These are phyloP conservation scores for Holcopasites calliopsidis DNA, from an alignment of 1,140 invertebrate genomes.

Conservation along the genomic window DNA sequence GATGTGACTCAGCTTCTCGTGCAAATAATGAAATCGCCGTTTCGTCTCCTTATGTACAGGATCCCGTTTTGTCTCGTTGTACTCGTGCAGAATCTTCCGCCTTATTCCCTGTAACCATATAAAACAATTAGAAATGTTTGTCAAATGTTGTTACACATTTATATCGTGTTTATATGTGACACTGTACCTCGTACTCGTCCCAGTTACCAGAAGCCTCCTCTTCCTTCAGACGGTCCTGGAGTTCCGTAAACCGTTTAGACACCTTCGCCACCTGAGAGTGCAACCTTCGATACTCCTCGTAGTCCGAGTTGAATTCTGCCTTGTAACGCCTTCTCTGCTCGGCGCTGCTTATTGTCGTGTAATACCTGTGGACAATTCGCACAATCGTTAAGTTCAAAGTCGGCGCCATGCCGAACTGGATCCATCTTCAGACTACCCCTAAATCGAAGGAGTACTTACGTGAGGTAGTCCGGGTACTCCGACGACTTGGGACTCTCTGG, in stretches of 20 bases:
- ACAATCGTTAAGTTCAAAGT: no score
- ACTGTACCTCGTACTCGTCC: constrained; percentile 80
- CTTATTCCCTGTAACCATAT: constrained; percentile 82
- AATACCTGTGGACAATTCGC: constrained; percentile 83
- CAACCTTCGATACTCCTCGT: constrained; percentile 89
- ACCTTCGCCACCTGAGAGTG: constrained; percentile 88
- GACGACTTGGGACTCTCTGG: constrained; percentile 55
- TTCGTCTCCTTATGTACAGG: constrained; percentile 85
- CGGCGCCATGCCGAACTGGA: not conserved
- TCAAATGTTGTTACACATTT: not conserved
- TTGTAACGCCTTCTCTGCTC: constrained; percentile 92
- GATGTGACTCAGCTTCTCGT: constrained; percentile 94
- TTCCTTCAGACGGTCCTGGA: constrained; percentile 84
- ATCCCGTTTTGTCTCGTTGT: constrained; percentile 88
- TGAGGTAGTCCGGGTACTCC: constrained; percentile 80
- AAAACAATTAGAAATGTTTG: not conserved
- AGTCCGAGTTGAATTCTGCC: constrained; percentile 91
- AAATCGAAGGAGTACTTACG: constrained; percentile 73
- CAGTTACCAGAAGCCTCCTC: constrained; percentile 74
- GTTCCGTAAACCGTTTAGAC: constrained; percentile 86
- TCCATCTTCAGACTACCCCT: not conserved
- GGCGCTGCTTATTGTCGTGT: constrained; percentile 86
- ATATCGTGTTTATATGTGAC: not conserved
- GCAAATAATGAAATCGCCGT: constrained; percentile 90
- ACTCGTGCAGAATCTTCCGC: constrained; percentile 89